These are phyloP conservation scores for Leuciscus waleckii DNA, from an alignment of 2,797 vertebrate species.

Conservation along the genomic window DNA sequence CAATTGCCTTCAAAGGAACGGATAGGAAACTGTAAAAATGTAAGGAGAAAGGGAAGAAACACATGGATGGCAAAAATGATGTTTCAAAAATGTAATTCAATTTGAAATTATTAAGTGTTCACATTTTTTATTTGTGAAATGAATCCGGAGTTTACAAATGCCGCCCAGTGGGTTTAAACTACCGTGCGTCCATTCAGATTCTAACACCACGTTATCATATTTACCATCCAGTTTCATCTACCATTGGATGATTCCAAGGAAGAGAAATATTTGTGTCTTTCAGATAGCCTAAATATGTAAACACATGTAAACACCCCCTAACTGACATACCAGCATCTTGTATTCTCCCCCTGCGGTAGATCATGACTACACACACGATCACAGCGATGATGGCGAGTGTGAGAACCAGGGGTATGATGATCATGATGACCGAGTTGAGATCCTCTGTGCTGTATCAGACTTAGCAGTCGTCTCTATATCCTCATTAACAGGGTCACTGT, in stretches of 20 bases:
- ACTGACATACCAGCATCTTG: constrained; percentile 26
- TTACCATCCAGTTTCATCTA: not conserved
- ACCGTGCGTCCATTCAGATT: not conserved
- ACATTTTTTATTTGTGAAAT: not conserved
- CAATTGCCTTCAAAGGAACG: not conserved
- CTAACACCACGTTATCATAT: not conserved
- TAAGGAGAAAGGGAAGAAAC: not conserved
- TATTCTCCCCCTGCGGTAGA: constrained; percentile 24
- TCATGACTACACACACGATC: not conserved
- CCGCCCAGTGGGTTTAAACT: not conserved
- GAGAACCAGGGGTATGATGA: constrained; percentile 29
- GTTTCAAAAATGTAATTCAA: not conserved
- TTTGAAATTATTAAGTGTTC: not conserved
- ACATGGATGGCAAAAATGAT: not conserved
- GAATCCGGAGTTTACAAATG: not conserved
- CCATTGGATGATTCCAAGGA: not conserved
- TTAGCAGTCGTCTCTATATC: not conserved
- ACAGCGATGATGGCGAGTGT: constrained; percentile 20
- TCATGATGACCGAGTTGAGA: not conserved
- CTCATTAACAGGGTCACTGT: not conserved
- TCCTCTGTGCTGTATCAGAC: not conserved
- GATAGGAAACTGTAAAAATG: not conserved
- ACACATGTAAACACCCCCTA: not conserved
- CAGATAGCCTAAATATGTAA: not conserved
- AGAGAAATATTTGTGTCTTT: constrained; percentile 19